These are phyloP conservation scores for Ficedula albicollis DNA, from an alignment of 2,797 vertebrate genomes.

Conservation along the genomic window DNA sequence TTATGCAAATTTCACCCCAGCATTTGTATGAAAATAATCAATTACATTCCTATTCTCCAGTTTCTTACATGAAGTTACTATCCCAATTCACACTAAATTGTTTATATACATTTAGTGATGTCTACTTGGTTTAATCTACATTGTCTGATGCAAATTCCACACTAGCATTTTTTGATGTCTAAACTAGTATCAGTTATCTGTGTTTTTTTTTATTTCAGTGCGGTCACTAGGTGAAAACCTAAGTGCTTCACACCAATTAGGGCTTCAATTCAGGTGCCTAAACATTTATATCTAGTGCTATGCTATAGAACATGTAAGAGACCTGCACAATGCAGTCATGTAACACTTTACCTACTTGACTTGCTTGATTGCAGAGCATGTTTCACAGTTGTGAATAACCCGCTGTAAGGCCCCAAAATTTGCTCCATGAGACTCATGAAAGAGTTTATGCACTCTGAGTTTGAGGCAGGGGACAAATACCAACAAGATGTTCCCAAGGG, in stretches of 20 bases:
- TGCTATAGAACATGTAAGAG: neutral
- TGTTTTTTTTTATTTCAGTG: neutral
- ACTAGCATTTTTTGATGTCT: neutral
- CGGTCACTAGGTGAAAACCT: neutral
- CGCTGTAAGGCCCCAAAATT: neutral
- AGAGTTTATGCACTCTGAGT: neutral
- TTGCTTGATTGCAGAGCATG: neutral
- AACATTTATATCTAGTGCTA: fast-evolving
- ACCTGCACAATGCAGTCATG: neutral
- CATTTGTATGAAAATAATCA: neutral
- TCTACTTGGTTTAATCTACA: neutral
- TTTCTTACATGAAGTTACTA: neutral
- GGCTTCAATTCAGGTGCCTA: neutral
- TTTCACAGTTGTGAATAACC: neutral
- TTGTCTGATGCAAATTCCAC: neutral
- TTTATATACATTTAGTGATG: neutral
- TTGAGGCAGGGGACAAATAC: neutral
- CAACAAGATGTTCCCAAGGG: too few relatives aligned
- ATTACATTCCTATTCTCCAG: neutral
- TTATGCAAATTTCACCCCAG: neutral
- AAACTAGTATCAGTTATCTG: neutral
- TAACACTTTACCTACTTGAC: neutral
- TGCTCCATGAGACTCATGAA: neutral
- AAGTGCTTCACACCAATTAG: neutral
- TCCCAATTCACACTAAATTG: neutral